Evolutionary conservation across 2,888 invertebrate species (phyloP).

Genomic region (Chironomus tentans): DNA sequence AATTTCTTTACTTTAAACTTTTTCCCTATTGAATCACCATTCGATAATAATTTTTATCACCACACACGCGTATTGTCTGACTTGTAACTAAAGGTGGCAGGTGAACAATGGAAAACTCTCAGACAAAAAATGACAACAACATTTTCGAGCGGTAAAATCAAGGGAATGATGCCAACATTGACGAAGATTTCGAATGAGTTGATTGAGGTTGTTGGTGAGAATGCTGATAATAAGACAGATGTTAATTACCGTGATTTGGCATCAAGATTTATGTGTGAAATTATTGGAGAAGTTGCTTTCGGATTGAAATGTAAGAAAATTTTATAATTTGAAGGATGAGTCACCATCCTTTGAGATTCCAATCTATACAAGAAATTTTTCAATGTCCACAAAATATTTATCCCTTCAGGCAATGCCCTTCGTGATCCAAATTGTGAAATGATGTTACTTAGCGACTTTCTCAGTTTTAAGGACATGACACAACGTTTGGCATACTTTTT

Average conservation of each 20-base stretch:
- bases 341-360: neutral
- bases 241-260: slow-evolving; percentile 18
- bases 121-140: slow-evolving; percentile 21
- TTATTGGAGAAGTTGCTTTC: slow-evolving; percentile 20
- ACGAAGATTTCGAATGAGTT: neutral
- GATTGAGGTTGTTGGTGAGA: neutral
- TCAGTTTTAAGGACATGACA: slow-evolving; percentile 16
- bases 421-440: slow-evolving; percentile 23
- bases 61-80: too few species aligned
- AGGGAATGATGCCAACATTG: slow-evolving; percentile 13
- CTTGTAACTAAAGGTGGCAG: neutral
- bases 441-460: slow-evolving; percentile 5
- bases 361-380: neutral
- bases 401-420: slow-evolving; percentile 12
- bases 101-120: slow-evolving; percentile 17
- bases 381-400: neutral
- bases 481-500: slow-evolving; percentile 8
- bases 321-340: too few species aligned
- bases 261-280: slow-evolving; percentile 20
- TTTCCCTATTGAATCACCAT: too few species aligned
- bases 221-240: neutral
- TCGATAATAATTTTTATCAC: too few species aligned
- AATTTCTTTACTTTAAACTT: neutral
- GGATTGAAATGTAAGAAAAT: slow-evolving; percentile 12
- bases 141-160: slow-evolving; percentile 21